phyloP scores from a whole-genome alignment of 2,113 vertebrate species.

The Zosterops japonicus region DNA sequence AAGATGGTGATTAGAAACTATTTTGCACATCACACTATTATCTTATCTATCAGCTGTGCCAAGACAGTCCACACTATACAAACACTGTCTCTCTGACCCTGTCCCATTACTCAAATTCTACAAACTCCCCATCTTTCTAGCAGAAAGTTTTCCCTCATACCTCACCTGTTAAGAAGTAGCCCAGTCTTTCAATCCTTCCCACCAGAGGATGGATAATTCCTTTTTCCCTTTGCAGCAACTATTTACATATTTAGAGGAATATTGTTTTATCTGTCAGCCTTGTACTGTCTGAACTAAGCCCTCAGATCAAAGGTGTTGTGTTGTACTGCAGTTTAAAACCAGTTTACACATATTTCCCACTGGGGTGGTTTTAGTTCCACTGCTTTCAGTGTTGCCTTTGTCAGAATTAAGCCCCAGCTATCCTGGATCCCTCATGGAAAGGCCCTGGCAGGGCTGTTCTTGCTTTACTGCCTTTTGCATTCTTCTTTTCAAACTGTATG shows the following conservation, averaged over 20 bases:
- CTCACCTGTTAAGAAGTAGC: not conserved
- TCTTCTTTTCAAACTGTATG: not conserved
- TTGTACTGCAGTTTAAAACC: not conserved
- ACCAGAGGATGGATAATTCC: not conserved
- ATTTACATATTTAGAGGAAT: not conserved
- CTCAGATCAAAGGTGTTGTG: not conserved
- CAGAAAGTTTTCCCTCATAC: not conserved
- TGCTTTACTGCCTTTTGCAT: not conserved
- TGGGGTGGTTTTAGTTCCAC: not conserved
- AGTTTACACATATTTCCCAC: not conserved
- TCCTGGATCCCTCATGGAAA: not conserved
- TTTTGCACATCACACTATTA: not conserved
- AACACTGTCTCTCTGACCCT: not conserved
- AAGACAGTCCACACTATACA: not conserved
- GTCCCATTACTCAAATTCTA: not conserved
- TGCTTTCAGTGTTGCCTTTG: not conserved
- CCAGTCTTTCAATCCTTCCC: not conserved
- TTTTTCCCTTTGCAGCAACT: not conserved
- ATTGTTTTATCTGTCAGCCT: not conserved
- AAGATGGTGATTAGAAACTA: not conserved
- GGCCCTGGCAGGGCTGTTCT: not conserved
- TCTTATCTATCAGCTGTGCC: not conserved
- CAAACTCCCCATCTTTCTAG: not conserved
- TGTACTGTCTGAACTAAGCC: not conserved
- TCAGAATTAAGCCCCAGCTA: not conserved